Conservation (phyloP, 2,113 vertebrate genomes). For the Calyptomena viridis region DNA sequence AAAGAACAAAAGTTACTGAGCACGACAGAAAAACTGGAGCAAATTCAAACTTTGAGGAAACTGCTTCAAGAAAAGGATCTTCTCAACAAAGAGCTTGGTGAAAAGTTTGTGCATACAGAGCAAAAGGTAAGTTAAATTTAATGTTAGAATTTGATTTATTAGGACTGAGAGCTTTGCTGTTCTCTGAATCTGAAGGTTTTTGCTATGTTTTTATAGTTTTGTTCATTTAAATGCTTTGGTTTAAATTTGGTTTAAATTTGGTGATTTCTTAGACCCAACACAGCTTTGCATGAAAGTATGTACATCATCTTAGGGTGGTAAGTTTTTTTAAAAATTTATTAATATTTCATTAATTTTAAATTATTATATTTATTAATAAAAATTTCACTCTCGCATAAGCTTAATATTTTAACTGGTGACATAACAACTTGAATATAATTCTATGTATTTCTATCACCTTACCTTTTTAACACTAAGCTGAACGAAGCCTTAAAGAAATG, state of each 20-base stretch:
- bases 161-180: not conserved
- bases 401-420: not conserved
- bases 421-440: not conserved
- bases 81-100: conserved; percentile 74
- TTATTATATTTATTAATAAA: not conserved
- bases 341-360: too few relatives aligned
- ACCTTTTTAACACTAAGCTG: conserved; percentile 69
- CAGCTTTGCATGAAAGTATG: not conserved
- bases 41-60: conserved; percentile 73
- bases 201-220: not conserved
- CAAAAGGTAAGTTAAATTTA: conserved; percentile 69
- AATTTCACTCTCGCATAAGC: not conserved
- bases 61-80: conserved; percentile 76
- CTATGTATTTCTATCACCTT: not conserved
- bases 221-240: not conserved
- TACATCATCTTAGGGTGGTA: not conserved
- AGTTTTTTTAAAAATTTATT: too few relatives aligned
- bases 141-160: not conserved
- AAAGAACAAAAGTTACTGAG: conserved; percentile 82
- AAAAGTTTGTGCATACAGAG: conserved; percentile 79
- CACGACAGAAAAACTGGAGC: conserved; percentile 75
- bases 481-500: conserved; percentile 74
- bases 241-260: not conserved
- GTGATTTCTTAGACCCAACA: not conserved
- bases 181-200: not conserved